Evolutionary conservation across 2,797 vertebrate genomes (phyloP).

Genomic region (Intellagama lesueurii): DNA sequence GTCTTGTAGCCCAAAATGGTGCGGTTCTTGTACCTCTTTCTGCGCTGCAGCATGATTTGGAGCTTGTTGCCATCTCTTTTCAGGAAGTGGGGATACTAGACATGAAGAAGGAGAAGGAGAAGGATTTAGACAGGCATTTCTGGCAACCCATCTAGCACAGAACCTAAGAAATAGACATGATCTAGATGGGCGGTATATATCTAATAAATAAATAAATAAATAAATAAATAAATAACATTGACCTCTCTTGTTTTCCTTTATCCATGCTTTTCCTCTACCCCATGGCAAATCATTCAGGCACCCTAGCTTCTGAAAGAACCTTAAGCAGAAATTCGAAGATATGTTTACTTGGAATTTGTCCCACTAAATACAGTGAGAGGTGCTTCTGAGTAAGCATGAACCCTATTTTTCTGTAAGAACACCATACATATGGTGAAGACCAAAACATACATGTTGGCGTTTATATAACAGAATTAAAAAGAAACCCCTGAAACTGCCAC

Average conservation of each 20-base stretch:
- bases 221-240: background rate
- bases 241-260: no score
- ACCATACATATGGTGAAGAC: background rate
- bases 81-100: constrained; percentile 91
- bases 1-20: constrained; percentile 95
- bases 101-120: constrained; percentile 18
- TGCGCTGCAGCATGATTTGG: constrained; percentile 92
- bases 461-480: background rate
- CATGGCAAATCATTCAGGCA: background rate
- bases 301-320: background rate
- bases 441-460: background rate
- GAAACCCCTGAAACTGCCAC: background rate
- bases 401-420: background rate
- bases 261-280: background rate
- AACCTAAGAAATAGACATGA: background rate
- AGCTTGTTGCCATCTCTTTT: constrained; percentile 92
- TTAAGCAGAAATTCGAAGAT: background rate
- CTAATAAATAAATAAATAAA: no score
- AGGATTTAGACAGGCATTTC: background rate
- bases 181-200: no score
- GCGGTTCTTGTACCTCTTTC: constrained; percentile 95
- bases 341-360: background rate
- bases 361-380: background rate
- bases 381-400: background rate
- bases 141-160: background rate